Conservation (phyloP, 1,140 invertebrate genomes). For the Drosophila cardini region DNA sequence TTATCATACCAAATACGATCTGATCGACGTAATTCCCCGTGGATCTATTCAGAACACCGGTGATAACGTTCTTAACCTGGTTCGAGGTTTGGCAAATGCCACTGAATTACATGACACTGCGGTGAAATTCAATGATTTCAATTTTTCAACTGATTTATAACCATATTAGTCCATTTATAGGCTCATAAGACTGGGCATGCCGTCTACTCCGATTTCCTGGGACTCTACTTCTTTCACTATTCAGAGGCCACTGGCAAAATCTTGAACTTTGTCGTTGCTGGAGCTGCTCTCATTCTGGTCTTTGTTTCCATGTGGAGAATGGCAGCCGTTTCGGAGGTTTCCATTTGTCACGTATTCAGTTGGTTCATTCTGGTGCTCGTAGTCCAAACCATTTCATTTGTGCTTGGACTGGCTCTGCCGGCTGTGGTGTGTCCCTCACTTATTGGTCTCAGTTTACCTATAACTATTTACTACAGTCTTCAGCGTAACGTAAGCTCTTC, state of each 20-base stretch:
- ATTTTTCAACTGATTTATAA: constrained; percentile 85
- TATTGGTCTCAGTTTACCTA: constrained; percentile 54
- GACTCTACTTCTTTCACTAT: constrained; percentile 88
- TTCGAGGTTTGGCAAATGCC: constrained; percentile 87
- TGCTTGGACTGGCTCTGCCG: constrained; percentile 85
- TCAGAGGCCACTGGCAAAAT: constrained; percentile 86
- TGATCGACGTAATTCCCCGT: constrained; percentile 89
- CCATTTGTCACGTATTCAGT: constrained; percentile 38
- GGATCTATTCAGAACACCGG: constrained; percentile 93
- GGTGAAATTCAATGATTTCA: constrained; percentile 86
- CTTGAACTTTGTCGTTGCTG: constrained; percentile 86
- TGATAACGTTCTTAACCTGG: constrained; percentile 90
- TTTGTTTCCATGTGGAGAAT: constrained; percentile 81
- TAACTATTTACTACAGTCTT: constrained; percentile 78
- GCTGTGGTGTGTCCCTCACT: constrained; percentile 72
- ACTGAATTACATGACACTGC: constrained; percentile 86
- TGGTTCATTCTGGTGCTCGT: constrained; percentile 55
- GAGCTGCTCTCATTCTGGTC: constrained; percentile 77
- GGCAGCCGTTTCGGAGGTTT: constrained; percentile 36
- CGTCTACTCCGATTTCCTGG: constrained; percentile 92
- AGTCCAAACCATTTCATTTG: constrained; percentile 62
- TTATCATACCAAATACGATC: constrained; percentile 94
- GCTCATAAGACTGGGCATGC: constrained; percentile 85
- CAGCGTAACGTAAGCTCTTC: constrained; percentile 43
- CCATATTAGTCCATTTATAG: constrained; percentile 71